Evolutionary conservation across 2,888 invertebrate genomes (phyloP).

Genomic region (Drosophila algonquin): DNA sequence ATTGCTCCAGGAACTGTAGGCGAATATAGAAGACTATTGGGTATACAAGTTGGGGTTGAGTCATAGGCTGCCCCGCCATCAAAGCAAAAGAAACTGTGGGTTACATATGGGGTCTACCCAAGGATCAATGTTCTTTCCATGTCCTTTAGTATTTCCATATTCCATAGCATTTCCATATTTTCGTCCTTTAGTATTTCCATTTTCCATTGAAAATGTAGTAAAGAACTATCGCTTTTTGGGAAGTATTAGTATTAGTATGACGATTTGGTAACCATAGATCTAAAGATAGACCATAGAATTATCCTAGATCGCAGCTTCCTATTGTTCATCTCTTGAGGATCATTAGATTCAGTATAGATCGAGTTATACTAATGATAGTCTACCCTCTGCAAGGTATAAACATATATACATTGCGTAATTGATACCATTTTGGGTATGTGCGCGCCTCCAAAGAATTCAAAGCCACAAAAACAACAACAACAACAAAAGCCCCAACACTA

Average conservation of each 20-base stretch:
- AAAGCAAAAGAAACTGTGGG: no score
- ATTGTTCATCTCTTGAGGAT: no score
- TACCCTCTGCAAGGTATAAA: not conserved
- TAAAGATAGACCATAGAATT: no score
- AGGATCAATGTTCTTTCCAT: not conserved
- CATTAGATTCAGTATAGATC: no score
- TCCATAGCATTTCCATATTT: no score
- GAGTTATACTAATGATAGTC: not conserved
- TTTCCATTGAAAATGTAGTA: no score
- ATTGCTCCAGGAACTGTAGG: not conserved
- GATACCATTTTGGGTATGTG: conserved; percentile 64
- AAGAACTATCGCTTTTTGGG: no score
- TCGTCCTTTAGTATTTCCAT: no score
- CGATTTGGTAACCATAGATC: no score
- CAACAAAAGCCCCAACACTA: conserved; percentile 8
- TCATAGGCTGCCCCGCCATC: conserved; percentile 20
- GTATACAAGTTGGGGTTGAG: conserved; percentile 11
- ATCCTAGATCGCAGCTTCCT: no score
- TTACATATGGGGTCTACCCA: not conserved
- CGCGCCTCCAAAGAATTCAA: conserved; percentile 46
- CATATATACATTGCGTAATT: conserved; percentile 68
- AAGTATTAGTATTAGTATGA: no score
- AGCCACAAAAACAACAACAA: conserved; percentile 28
- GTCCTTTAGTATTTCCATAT: no score
- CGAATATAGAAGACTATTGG: conserved; percentile 30